Evolutionary conservation across 2,797 vertebrate species (phyloP).

Genomic region (Margarornis squamiger): DNA sequence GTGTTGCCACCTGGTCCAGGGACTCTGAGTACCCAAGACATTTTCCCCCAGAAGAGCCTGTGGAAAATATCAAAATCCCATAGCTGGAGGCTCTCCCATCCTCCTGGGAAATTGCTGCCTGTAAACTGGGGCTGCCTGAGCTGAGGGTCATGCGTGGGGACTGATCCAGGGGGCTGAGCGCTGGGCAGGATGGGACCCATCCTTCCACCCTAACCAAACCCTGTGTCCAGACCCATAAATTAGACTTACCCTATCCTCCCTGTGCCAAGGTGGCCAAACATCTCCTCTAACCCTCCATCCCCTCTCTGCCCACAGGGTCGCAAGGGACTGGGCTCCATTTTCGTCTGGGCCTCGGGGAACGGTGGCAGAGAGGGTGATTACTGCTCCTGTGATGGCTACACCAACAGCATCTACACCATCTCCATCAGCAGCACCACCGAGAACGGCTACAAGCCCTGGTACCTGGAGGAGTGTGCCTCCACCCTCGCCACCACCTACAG

Average conservation of each 20-base stretch:
- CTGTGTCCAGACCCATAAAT: background rate
- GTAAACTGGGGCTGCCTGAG: background rate
- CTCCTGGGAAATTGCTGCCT: accelerated
- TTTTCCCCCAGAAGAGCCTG: accelerated
- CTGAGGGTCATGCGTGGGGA: accelerated
- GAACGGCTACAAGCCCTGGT: slow-evolving; percentile 82
- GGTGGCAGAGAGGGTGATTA: slow-evolving; percentile 80
- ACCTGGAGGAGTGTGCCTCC: slow-evolving; percentile 81
- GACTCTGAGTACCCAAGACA: background rate
- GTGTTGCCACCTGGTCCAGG: accelerated
- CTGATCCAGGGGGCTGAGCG: background rate
- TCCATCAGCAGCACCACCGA: slow-evolving; percentile 83
- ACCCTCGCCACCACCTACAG: slow-evolving; percentile 83
- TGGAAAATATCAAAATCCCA: background rate
- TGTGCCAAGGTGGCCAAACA: accelerated
- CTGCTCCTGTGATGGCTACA: slow-evolving; percentile 83
- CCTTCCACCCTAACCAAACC: background rate
- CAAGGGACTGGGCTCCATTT: slow-evolving; percentile 80
- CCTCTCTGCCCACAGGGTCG: slow-evolving; percentile 66
- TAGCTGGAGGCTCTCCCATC: background rate
- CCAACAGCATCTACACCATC: slow-evolving; percentile 84
- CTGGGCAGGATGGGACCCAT: background rate
- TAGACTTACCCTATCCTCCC: background rate
- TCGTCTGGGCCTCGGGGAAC: slow-evolving; percentile 81
- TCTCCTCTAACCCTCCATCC: background rate